Evolutionary conservation across 1,140 invertebrate species (phyloP).

Genomic region (Rhopalosiphum padi): DNA sequence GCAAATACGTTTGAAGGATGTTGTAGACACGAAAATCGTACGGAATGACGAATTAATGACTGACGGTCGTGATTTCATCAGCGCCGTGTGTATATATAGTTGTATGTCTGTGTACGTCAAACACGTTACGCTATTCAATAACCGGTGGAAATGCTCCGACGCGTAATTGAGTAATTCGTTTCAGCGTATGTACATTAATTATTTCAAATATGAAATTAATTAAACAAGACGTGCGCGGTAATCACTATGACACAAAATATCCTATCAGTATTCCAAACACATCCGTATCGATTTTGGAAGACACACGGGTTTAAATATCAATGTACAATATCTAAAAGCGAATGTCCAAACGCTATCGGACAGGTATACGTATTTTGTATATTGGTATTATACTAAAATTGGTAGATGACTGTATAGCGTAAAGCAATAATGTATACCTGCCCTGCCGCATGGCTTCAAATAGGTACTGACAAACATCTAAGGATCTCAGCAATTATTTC

Average conservation of each 20-base stretch:
- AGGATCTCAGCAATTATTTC: background rate
- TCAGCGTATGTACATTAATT: background rate
- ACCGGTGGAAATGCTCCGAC: background rate
- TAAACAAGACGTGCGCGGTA: slow-evolving; percentile 14
- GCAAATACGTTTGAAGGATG: background rate
- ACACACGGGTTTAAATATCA: background rate
- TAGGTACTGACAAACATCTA: background rate
- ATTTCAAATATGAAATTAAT: slow-evolving; percentile 21
- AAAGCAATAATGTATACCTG: background rate
- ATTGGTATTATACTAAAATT: background rate
- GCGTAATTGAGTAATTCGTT: slow-evolving; percentile 17
- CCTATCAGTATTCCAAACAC: background rate
- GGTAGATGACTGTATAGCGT: background rate
- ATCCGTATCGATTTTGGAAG: background rate
- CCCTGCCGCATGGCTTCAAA: background rate
- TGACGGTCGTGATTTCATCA: background rate
- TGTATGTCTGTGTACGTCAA: background rate
- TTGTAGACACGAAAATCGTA: background rate
- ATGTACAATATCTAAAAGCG: background rate
- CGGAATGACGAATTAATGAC: slow-evolving; percentile 14
- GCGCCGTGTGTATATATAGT: background rate
- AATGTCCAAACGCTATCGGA: background rate
- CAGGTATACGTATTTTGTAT: background rate
- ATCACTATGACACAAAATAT: background rate
- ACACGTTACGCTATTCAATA: background rate